phyloP scores from a whole-genome alignment of 2,797 vertebrate species.

The Clamator glandarius region DNA sequence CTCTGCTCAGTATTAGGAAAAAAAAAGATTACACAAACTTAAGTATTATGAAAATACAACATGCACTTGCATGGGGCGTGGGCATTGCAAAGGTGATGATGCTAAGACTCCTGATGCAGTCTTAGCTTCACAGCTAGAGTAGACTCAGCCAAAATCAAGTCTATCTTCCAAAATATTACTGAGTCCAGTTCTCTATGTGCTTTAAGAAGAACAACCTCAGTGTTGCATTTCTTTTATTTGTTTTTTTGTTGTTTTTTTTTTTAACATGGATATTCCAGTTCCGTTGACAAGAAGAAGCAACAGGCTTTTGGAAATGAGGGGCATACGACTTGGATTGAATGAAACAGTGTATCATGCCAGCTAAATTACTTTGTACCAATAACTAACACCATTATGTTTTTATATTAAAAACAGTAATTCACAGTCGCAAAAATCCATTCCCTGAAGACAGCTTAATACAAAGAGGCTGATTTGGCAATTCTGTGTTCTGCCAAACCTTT shows the following conservation, averaged over 20 bases:
- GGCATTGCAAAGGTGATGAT: not conserved
- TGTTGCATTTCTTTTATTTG: no score
- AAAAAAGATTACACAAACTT: not conserved
- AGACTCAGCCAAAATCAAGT: not conserved
- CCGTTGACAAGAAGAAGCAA: not conserved
- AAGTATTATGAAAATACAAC: not conserved
- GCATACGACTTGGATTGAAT: not conserved
- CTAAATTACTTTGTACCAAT: constrained; percentile 3
- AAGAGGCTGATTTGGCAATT: constrained; percentile 13
- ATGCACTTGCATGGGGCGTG: not conserved
- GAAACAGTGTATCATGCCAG: not conserved
- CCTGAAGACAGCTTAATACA: constrained; percentile 48
- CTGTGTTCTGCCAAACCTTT: not conserved
- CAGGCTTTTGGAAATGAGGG: not conserved
- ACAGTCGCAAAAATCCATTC: constrained; percentile 34
- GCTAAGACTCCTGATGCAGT: not conserved
- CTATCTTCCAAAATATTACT: not conserved
- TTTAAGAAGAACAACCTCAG: not conserved
- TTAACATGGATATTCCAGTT: not conserved
- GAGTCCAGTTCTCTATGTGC: not conserved
- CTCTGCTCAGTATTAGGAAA: not conserved
- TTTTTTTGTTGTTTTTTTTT: not conserved
- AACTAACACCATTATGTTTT: constrained; percentile 20
- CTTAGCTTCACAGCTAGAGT: not conserved
- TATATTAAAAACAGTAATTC: constrained; percentile 70